Base-by-base conservation (phyloP, 2,113 vertebrate species). In the Eulemur rufifrons region DNA sequence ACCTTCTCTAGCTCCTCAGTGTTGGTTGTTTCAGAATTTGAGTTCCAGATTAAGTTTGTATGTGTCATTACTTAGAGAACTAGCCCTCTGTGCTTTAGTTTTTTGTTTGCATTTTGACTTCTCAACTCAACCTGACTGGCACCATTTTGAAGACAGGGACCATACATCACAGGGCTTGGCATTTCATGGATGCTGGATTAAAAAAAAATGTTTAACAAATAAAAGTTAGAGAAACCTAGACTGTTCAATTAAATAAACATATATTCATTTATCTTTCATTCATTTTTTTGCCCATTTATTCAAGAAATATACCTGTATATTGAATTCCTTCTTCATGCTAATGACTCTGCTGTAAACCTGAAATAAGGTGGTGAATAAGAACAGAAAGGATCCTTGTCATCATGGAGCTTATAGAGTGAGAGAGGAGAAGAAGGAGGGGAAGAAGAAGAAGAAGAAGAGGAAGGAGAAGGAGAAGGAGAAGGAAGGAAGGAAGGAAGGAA, bases 41-140 rank as follows among this genome's bases (percentile, higher is more conserved):
- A 56, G 8, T 34, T 52, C n/a, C 11, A 25, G 29, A 32, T 17
- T n/a, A 32, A 61, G 42, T 84, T 37, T 50, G 54, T 11, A 27
- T 37, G 23, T 29, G 47, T 54, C 17, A 63, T 42, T 73, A 10
- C 54, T 12, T 37, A 13, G 54, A 50, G 52, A 37, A 71, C 1
- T 32, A 32, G 23, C 42, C 32, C 21, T 59, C 32, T 61, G 12
- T 29, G 84, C 13, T 56, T 81, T 17, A 18, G 21, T 13, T 66
- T 81, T 71, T 63, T 52, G 18, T 86, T 85, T 74, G 27, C 23
- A 50, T 39, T 74, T 92, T 84, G 56, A 25, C 15, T 92, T 29
- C 6, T 66, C 29, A 47, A 45, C 6, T 66, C 29, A 63, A 45
- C 39, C 56, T 63, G 6, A 42, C 63, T 45, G 20, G 27, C 52